These are phyloP conservation scores for Gadus chalcogrammus DNA, from an alignment of 2,113 vertebrate genomes.

Conservation along the genomic window DNA sequence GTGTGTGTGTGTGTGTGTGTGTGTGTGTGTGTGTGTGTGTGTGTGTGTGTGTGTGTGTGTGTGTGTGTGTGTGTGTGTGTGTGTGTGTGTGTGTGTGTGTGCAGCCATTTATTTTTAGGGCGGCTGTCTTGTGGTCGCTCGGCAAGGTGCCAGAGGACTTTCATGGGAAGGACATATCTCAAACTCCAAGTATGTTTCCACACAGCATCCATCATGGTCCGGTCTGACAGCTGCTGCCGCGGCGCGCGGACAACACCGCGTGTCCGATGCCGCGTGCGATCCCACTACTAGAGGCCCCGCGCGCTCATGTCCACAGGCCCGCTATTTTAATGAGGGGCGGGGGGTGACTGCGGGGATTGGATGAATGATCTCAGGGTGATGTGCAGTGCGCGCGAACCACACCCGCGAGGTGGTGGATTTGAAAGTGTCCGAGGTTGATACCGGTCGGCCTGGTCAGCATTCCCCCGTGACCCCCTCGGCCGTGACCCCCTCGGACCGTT, in stretches of 20 bases:
- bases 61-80: not conserved
- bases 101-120: constrained; percentile 70
- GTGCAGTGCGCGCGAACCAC: no score
- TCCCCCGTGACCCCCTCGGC: constrained; percentile 34
- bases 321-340: constrained; percentile 62
- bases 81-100: constrained; percentile 26
- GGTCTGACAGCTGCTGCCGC: constrained; percentile 60
- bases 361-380: no score
- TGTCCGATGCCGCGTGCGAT: no score
- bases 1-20: not conserved
- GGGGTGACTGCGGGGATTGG: constrained; percentile 21
- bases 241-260: constrained; percentile 19
- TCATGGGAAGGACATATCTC: constrained; percentile 67
- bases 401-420: constrained; percentile 36
- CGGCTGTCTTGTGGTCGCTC: constrained; percentile 34
- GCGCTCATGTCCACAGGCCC: constrained; percentile 18
- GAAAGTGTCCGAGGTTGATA: constrained; percentile 30
- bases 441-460: constrained; percentile 16
- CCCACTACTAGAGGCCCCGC: no score
- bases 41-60: not conserved
- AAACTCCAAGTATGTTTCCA: constrained; percentile 74
- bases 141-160: constrained; percentile 57
- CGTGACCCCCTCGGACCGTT: constrained; percentile 13
- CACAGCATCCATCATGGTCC: constrained; percentile 52
- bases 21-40: not conserved